phyloP scores from a whole-genome alignment of 2,888 invertebrate species.

The Oligia strigilis region DNA sequence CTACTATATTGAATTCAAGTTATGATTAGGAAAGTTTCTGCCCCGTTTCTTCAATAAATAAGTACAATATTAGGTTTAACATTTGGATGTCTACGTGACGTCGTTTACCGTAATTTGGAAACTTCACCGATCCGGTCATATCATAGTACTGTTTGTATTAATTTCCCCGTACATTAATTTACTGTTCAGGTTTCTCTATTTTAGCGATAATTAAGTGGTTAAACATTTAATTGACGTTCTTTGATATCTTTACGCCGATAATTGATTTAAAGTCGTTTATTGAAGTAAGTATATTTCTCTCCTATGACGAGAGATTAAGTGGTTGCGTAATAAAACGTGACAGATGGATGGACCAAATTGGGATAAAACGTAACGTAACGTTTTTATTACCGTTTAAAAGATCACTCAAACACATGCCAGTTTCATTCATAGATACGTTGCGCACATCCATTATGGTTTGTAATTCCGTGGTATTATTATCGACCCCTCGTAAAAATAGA shows the following conservation, averaged over 20 bases:
- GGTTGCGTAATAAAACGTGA: conserved; percentile 45
- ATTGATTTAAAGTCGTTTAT: conserved; percentile 37
- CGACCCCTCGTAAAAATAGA: conserved; percentile 69
- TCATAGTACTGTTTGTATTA: conserved; percentile 27
- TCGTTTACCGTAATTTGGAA: conserved; percentile 52
- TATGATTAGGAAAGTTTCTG: conserved; percentile 82
- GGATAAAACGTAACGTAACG: conserved; percentile 59
- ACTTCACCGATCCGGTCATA: conserved; percentile 34
- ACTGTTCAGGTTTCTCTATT: conserved; percentile 26
- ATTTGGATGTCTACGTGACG: conserved; percentile 55
- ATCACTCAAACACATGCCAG: conserved; percentile 78
- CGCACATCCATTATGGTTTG: conserved; percentile 77
- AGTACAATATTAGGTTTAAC: conserved; percentile 67
- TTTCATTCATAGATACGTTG: conserved; percentile 69
- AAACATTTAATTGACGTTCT: conserved; percentile 28
- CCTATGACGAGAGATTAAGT: conserved; percentile 17
- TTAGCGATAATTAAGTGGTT: conserved; percentile 37
- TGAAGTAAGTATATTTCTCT: conserved; percentile 22
- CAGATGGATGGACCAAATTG: conserved; percentile 63
- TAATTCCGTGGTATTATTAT: conserved; percentile 72
- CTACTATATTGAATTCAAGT: conserved; percentile 83
- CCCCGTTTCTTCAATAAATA: conserved; percentile 69
- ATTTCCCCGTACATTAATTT: conserved; percentile 16
- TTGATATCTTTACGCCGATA: conserved; percentile 15
- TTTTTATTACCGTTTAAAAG: conserved; percentile 70